phyloP scores from a whole-genome alignment of 2,797 vertebrate species.

The Bucorvus abyssinicus region DNA sequence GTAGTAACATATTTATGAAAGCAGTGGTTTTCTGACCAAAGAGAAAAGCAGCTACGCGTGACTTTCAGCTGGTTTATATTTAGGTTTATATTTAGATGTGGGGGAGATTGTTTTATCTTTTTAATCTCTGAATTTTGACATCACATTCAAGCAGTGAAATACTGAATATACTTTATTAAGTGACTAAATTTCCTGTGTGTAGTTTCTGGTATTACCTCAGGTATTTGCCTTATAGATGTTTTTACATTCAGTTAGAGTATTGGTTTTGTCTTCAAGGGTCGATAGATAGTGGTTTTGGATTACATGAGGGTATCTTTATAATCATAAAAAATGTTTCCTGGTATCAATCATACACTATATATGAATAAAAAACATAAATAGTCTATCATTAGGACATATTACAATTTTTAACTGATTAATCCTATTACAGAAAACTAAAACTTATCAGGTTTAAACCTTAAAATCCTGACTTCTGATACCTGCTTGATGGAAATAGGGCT shows the following conservation, averaged over 20 bases:
- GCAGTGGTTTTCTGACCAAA: neutral
- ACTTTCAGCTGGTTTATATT: neutral
- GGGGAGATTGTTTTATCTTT: neutral
- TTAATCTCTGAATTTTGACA: neutral
- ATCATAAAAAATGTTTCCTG: neutral
- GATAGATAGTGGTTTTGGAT: neutral
- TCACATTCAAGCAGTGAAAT: neutral
- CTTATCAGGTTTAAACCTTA: neutral
- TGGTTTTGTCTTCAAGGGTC: rapidly evolving
- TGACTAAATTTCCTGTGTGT: neutral
- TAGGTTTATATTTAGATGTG: neutral
- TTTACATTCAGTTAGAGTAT: neutral
- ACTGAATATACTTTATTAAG: neutral
- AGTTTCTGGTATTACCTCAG: neutral
- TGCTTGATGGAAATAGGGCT: neutral
- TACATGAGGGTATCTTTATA: neutral
- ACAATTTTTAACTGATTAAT: neutral
- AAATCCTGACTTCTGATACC: neutral
- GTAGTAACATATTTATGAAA: neutral
- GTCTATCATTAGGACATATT: neutral
- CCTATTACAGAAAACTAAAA: neutral
- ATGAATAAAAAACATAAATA: neutral
- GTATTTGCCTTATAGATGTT: neutral
- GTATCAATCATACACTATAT: neutral
- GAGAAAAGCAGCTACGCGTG: neutral